A percentile compares a stretch with the other conserved stretches of the same genome.
These are phyloP conservation scores for Cherax destructor DNA, from an alignment of 1,140 invertebrate species.

Conservation along the genomic window DNA sequence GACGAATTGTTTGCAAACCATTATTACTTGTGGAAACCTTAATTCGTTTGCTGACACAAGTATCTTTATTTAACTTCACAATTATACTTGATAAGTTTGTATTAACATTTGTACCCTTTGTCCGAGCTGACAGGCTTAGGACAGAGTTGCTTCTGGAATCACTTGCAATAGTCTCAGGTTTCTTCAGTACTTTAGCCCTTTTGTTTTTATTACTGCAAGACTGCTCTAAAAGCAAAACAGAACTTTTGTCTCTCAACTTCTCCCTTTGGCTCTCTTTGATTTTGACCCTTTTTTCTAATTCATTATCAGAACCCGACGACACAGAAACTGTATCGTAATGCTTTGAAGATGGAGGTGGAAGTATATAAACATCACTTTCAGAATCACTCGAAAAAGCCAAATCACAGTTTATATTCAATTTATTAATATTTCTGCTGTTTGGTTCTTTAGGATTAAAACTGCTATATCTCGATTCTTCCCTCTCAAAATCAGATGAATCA, in stretches of 20 bases:
- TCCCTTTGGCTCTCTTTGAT: background rate
- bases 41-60: background rate
- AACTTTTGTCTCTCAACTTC: background rate
- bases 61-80: background rate
- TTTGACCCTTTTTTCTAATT: background rate
- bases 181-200: background rate
- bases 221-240: background rate
- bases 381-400: background rate
- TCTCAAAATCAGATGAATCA: background rate
- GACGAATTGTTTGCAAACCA: no score
- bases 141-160: conserved; percentile 16
- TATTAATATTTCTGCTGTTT: background rate
- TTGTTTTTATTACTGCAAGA: background rate
- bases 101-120: conserved; percentile 22
- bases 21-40: background rate
- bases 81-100: background rate
- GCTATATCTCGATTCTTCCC: conserved; percentile 31
- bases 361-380: conserved; percentile 20
- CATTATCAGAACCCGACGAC: conserved; percentile 18
- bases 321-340: background rate
- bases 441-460: background rate
- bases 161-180: background rate
- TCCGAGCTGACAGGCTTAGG: background rate
- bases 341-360: background rate
- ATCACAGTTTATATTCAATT: background rate